Evolutionary conservation across 2,797 vertebrate genomes (phyloP).

Genomic region (Tapera naevia): DNA sequence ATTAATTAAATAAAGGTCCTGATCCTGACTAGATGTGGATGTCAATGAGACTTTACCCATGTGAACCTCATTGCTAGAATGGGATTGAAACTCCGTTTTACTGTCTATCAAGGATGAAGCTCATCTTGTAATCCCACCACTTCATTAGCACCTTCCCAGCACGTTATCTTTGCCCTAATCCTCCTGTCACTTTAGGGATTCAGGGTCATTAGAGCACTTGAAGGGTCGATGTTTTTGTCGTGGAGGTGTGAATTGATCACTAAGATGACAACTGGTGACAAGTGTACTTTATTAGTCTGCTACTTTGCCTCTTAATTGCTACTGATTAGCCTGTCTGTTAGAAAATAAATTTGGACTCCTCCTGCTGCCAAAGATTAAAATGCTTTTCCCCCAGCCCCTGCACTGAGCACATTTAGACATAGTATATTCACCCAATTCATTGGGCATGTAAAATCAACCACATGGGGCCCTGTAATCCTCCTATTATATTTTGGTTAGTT

Average conservation of each 20-base stretch:
- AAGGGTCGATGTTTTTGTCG: slow-evolving; percentile 83
- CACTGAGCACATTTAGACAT: neutral
- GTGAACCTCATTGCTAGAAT: neutral
- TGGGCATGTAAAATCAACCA: neutral
- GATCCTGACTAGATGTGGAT: slow-evolving; percentile 5
- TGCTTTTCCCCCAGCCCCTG: neutral
- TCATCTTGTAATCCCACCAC: slow-evolving; percentile 40
- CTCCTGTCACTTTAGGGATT: slow-evolving; percentile 81
- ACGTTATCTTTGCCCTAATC: slow-evolving; percentile 71
- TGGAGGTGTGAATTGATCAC: slow-evolving; percentile 89
- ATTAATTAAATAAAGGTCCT: slow-evolving; percentile 41
- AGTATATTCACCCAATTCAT: neutral
- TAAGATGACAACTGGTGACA: slow-evolving; percentile 88
- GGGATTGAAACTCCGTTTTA: slow-evolving; percentile 10
- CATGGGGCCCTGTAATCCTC: neutral
- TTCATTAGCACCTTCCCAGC: slow-evolving; percentile 77
- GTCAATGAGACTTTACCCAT: neutral
- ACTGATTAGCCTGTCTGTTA: slow-evolving; percentile 66
- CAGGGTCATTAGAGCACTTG: slow-evolving; percentile 85
- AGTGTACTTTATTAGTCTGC: slow-evolving; percentile 85
- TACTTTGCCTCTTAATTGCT: slow-evolving; percentile 90
- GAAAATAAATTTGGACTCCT: slow-evolving; percentile 47
- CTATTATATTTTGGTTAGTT: neutral
- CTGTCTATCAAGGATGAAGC: neutral
- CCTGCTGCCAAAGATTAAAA: neutral